Percentiles rank a stretch among this genome's conserved stretches.
phyloP scores from a whole-genome alignment of 2,888 invertebrate species.

The Incurvaria masculella region DNA sequence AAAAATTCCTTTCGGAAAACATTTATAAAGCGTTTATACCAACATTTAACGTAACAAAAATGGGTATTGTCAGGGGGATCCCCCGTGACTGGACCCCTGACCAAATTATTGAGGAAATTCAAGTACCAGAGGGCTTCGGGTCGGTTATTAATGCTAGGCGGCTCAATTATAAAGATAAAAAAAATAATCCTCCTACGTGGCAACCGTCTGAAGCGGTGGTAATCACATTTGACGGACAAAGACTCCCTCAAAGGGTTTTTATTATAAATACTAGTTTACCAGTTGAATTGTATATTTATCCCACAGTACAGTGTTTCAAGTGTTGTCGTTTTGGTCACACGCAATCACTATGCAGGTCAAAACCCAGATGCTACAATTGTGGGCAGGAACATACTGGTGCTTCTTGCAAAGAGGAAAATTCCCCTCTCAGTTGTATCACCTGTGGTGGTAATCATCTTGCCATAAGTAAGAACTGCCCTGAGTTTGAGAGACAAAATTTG shows the following conservation, averaged over 20 bases:
- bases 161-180: background rate
- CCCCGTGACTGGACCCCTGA: background rate
- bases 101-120: background rate
- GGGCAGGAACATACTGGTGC: background rate
- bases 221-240: conserved; percentile 1
- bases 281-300: conserved; percentile 2
- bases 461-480: background rate
- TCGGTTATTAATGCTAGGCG: background rate
- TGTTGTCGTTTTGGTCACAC: conserved; percentile 3
- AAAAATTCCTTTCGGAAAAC: background rate
- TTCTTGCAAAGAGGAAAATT: background rate
- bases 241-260: background rate
- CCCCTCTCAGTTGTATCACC: background rate
- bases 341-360: background rate
- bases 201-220: background rate
- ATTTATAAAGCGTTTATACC: background rate
- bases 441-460: background rate
- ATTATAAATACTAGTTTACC: background rate
- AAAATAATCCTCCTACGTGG: background rate
- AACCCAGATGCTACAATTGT: conserved; percentile 2
- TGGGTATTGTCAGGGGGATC: background rate
- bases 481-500: background rate
- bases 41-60: background rate
- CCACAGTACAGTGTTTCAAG: conserved; percentile 1
- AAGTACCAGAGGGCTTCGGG: background rate